phyloP scores from a whole-genome alignment of 2,888 invertebrate species.

The Brachylomia viminalis region DNA sequence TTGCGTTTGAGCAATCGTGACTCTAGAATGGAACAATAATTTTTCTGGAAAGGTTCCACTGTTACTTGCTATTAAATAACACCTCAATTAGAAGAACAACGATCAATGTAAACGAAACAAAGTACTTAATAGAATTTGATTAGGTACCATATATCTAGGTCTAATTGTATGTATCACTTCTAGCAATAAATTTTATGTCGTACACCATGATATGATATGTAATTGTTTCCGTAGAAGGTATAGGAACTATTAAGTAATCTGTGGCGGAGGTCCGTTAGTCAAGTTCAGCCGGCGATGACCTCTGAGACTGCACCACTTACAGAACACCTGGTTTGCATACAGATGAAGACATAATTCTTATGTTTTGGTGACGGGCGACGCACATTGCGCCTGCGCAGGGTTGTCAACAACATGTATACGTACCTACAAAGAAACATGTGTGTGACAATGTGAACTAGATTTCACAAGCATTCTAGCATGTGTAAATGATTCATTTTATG shows the following conservation, averaged over 20 bases:
- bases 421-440: constrained; percentile 32
- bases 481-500: constrained; percentile 38
- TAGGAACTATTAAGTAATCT: constrained; percentile 49
- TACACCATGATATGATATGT: constrained; percentile 35
- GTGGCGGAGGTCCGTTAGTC: constrained; percentile 55
- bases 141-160: constrained; percentile 21
- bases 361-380: constrained; percentile 36
- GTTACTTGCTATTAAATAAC: constrained; percentile 12
- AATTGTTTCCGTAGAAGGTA: constrained; percentile 59
- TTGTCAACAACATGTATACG: constrained; percentile 21
- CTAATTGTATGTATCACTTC: constrained; percentile 4
- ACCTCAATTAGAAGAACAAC: background rate
- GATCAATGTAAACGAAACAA: constrained; percentile 8
- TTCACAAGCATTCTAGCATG: constrained; percentile 50
- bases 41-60: constrained; percentile 27
- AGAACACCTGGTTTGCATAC: constrained; percentile 59
- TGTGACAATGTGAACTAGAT: constrained; percentile 38
- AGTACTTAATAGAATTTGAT: constrained; percentile 9
- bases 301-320: constrained; percentile 56
- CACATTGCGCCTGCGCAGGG: constrained; percentile 9
- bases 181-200: constrained; percentile 10
- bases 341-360: constrained; percentile 50
- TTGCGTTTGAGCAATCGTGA: constrained; percentile 48
- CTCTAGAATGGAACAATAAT: constrained; percentile 24
- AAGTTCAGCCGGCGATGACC: constrained; percentile 69